A percentile compares a stretch with the other conserved stretches of the same genome.
Conservation (phyloP, 2,797 vertebrate species). For the Dromococcyx pavoninus region DNA sequence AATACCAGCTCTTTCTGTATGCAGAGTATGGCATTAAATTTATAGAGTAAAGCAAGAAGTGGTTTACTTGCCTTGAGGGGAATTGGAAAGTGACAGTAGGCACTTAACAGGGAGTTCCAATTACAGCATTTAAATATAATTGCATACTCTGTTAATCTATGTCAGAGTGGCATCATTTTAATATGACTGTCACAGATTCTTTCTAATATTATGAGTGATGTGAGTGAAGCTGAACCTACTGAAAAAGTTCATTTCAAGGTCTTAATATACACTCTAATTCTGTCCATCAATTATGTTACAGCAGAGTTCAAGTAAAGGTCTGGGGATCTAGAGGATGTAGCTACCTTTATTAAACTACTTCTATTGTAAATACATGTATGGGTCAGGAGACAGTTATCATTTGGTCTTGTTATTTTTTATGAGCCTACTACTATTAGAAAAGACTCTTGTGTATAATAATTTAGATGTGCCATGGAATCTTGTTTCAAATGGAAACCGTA, state of each 20-base stretch:
- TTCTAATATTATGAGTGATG: slow-evolving; percentile 75
- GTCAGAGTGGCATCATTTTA: slow-evolving; percentile 76
- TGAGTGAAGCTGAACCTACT: slow-evolving; percentile 69
- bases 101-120: slow-evolving; percentile 81
- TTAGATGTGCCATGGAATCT: slow-evolving; percentile 57
- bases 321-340: slow-evolving; percentile 74
- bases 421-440: slow-evolving; percentile 69
- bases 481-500: slow-evolving; percentile 67
- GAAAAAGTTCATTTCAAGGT: slow-evolving; percentile 79
- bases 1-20: slow-evolving; percentile 45
- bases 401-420: slow-evolving; percentile 74
- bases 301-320: slow-evolving; percentile 81
- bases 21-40: slow-evolving; percentile 73
- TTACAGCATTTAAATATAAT: slow-evolving; percentile 82
- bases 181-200: slow-evolving; percentile 74
- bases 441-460: slow-evolving; percentile 63
- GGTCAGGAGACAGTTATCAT: slow-evolving; percentile 73
- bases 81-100: slow-evolving; percentile 77
- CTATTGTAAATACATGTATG: slow-evolving; percentile 71
- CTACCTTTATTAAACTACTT: slow-evolving; percentile 76
- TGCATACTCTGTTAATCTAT: slow-evolving; percentile 77
- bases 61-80: slow-evolving; percentile 70
- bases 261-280: slow-evolving; percentile 77
- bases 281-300: slow-evolving; percentile 72
- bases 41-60: slow-evolving; percentile 67